Conservation (phyloP, 2,797 vertebrate species). For the Sebastes goodei region DNA sequence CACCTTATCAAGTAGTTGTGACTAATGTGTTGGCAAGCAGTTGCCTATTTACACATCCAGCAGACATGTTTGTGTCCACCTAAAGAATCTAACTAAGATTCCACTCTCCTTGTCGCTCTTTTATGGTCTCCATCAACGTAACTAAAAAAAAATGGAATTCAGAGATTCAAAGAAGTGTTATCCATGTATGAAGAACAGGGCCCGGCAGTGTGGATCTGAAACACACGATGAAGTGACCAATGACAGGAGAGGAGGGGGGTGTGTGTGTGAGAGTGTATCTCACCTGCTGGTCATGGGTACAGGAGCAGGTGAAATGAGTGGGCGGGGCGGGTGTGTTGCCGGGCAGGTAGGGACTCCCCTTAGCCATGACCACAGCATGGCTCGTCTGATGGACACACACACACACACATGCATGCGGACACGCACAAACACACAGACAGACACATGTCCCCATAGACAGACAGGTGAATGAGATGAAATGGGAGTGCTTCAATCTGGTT, state of each 20-base stretch:
- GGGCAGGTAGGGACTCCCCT: slow-evolving; percentile 76
- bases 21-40: neutral
- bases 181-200: neutral
- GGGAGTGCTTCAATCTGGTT: neutral
- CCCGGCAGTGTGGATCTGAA: neutral
- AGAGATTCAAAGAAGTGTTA: no score
- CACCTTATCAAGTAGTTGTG: neutral
- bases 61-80: neutral
- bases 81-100: neutral
- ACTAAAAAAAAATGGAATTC: no score
- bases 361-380: slow-evolving; percentile 83
- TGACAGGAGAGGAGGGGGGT: slow-evolving; percentile 31
- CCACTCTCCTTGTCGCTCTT: neutral
- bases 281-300: slow-evolving; percentile 88
- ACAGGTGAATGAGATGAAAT: slow-evolving; percentile 52
- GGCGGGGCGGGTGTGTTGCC: slow-evolving; percentile 70
- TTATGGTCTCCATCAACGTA: neutral
- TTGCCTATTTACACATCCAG: neutral
- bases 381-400: slow-evolving; percentile 71
- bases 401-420: neutral
- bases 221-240: slow-evolving; percentile 34
- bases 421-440: neutral
- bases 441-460: slow-evolving; percentile 20
- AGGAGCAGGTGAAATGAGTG: slow-evolving; percentile 88
- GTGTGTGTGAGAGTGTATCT: slow-evolving; percentile 65